Evolutionary conservation across 2,797 vertebrate genomes (phyloP), one percentile per base, ranked within the genome.

Genomic region (Phoxinus dragarum): DNA sequence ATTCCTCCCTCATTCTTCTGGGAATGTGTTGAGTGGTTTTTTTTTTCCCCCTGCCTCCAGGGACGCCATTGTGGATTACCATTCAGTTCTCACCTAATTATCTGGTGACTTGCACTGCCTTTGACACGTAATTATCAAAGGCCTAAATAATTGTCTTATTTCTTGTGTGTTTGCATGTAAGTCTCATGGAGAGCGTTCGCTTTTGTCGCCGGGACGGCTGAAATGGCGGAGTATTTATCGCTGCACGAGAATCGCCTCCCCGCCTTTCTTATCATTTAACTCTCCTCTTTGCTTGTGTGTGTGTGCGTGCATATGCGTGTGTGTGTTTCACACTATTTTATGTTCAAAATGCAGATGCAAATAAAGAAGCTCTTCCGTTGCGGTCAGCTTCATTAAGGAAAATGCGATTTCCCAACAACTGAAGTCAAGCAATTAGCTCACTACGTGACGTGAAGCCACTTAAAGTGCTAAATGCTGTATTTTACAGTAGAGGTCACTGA

Each of bases 81-180:
- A 94, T 95, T 95, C 92, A 94, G 93, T 94, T 94, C 94, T 94
- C 89, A 90, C 92, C 94, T 94, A 95, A 96, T 96, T 96, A 96
- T 95, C 95, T 94, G 91, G 93, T 94, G 94, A 94, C 93, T 94
- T 94, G 94, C 89, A 89, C 93, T 95, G 94, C 91, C 93, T 95
- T 95, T 95, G 95, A 96, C 95, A 95, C 93, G 92, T 94, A 95
- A 96, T 96, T 96, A 96, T 95, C 94, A 96, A 95, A 95, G 94
- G 93, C 93, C 94, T 95, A 95, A 95, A 95, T 95, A 95, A 95
- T 94, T 95, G 93, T 95, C 93, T 94, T 95, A 94, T 95, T 94
- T 93, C 92, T 87, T 90, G 93, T 91, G 94, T 95, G 93, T 95
- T 95, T 95, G 93, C 93, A 94, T 93, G 93, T 92, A 91, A 90